Percentiles rank a stretch among this genome's conserved stretches.
phyloP scores from a whole-genome alignment of 2,888 invertebrate genomes.

The Agapostemon virescens region DNA sequence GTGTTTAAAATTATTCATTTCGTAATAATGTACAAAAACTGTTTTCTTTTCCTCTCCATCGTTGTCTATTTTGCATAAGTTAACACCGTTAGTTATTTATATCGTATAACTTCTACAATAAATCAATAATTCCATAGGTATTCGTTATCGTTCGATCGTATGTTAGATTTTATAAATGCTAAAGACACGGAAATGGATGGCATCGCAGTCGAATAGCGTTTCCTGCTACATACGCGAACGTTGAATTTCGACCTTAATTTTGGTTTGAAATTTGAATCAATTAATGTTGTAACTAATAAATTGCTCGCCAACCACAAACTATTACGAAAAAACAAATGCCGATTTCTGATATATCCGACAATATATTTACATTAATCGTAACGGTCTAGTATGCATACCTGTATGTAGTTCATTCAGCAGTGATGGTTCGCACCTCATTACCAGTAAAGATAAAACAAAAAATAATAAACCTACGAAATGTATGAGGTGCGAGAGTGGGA shows the following conservation, averaged over 20 bases:
- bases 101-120: too few species aligned
- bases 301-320: slow-evolving; percentile 16
- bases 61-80: neutral
- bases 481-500: neutral
- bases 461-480: neutral
- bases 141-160: too few species aligned
- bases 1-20: neutral
- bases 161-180: too few species aligned
- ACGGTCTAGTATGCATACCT: slow-evolving; percentile 68
- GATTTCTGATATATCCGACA: slow-evolving; percentile 69
- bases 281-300: neutral
- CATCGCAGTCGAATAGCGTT: too few species aligned
- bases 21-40: neutral
- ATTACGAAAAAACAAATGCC: slow-evolving; percentile 29
- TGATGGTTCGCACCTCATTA: slow-evolving; percentile 54
- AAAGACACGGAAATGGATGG: too few species aligned
- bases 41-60: neutral
- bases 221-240: too few species aligned
- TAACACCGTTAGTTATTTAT: neutral
- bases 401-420: slow-evolving; percentile 69
- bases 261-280: neutral
- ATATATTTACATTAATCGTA: slow-evolving; percentile 71
- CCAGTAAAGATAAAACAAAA: slow-evolving; percentile 14
- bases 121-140: too few species aligned
- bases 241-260: too few species aligned